Base-by-base conservation (phyloP, 2,888 invertebrate genomes). In the Nymphalis polychloros region DNA sequence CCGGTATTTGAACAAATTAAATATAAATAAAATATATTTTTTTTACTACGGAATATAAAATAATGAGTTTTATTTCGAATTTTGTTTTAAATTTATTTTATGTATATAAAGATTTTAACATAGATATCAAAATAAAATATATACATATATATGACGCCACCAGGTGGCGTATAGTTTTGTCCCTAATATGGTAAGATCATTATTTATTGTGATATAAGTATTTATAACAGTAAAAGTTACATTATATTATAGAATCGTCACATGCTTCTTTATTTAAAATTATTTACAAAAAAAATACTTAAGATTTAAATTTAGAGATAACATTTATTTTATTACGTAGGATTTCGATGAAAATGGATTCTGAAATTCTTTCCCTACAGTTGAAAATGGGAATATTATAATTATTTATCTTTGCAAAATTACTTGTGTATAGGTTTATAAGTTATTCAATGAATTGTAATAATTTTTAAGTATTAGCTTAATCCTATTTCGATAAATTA, bases 21-120 rank as follows among this genome's bases (percentile, higher is more conserved):
- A 31, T 31, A 31, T 31, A 31, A 31, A 31, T 31, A 66, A 41
- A 31, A 8, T 23, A 23, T 23, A 6, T 31, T 60, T 66, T 60
- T 60, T 50, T 19, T 17, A 23, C 10, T 48, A 46, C 0, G 52
- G 46, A 52, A 59, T 52, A 59, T 46, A 59, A 47, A 59, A 35
- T 60, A 46, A 46, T 46, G 10, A 53, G 20, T 65, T 60, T 59
- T 50, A 52, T 35, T 23, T 59, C 60, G 50, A 46, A 65, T 65
- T 17, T 60, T 47, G 20, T 52, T 31, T 31, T 31, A 6, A 31
- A 31, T 31, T 31, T 31, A 31, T 31, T 41, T 41, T 49, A 59
- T 59, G 46, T 52, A 60, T 52, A 65, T 65, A 65, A n/a, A 47
- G 46, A 31, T 60, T 52, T 19, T 27, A 19, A 27, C 27, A 52